Percentiles rank a stretch among this genome's conserved stretches.
Evolutionary conservation across 2,113 vertebrate genomes (phyloP).

Genomic region (Penelope pileata): DNA sequence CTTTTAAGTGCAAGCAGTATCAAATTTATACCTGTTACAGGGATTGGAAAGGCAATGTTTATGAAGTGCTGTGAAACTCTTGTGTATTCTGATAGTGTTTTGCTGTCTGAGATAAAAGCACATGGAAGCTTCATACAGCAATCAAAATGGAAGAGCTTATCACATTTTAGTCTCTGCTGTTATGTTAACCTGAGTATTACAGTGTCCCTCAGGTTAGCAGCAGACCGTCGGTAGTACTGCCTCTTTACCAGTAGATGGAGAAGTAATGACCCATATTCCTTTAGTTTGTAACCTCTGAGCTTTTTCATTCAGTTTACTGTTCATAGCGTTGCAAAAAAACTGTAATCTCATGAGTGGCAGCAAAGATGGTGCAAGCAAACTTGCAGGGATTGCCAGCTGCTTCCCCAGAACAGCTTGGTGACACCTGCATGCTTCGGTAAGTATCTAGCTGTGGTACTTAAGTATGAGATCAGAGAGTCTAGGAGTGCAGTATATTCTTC

Average conservation of each 20-base stretch:
- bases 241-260: neutral
- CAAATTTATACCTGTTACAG: neutral
- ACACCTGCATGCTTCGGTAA: neutral
- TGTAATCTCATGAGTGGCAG: neutral
- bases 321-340: neutral
- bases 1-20: neutral
- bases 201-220: neutral
- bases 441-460: neutral
- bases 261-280: constrained; percentile 9
- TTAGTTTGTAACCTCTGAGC: neutral
- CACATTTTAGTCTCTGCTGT: neutral
- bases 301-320: neutral
- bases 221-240: neutral
- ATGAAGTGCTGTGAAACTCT: neutral
- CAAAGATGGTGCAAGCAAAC: neutral
- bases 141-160: neutral
- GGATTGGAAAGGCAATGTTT: neutral
- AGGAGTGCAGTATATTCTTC: neutral
- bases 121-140: neutral
- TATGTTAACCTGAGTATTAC: neutral
- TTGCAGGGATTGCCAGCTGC: neutral
- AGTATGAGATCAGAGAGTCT: neutral
- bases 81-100: fast-evolving
- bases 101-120: neutral
- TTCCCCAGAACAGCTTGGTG: neutral